Evolutionary conservation across 2,113 vertebrate species (phyloP).

Genomic region (Oryzias javanicus): DNA sequence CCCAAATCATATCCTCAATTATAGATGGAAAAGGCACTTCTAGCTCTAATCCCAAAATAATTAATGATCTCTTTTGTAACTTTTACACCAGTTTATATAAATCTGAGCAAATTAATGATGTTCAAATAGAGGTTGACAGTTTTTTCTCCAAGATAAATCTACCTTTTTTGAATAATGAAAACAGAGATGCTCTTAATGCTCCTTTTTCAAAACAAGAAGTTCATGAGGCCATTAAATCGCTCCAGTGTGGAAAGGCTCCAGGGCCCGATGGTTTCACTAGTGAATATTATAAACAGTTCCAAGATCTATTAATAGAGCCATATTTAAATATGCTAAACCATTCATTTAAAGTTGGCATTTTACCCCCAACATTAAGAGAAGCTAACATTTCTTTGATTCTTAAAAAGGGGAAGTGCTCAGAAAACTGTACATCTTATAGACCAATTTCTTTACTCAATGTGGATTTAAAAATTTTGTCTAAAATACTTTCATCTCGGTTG

Average conservation of each 20-base stretch:
- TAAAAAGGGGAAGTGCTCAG: not conserved
- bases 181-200: not conserved
- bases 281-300: constrained; percentile 8
- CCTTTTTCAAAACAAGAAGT: not conserved
- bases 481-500: not conserved
- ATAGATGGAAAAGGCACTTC: too few species aligned
- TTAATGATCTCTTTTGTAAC: not conserved
- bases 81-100: not conserved
- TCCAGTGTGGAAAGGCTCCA: constrained; percentile 2
- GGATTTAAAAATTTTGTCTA: not conserved
- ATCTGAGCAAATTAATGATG: not conserved
- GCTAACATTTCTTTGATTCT: constrained; percentile 5
- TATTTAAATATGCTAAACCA: not conserved
- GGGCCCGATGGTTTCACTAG: not conserved
- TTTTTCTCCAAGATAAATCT: constrained; percentile 1
- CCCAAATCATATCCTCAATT: too few species aligned
- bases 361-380: not conserved
- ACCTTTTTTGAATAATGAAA: not conserved
- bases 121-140: not conserved
- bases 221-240: not conserved
- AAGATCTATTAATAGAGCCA: not conserved
- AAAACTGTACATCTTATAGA: constrained; percentile 6
- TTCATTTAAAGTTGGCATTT: not conserved
- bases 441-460: constrained; percentile 3
- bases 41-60: not conserved